Conservation (phyloP, 2,888 invertebrate genomes). For the Drosophila neutralis region DNA sequence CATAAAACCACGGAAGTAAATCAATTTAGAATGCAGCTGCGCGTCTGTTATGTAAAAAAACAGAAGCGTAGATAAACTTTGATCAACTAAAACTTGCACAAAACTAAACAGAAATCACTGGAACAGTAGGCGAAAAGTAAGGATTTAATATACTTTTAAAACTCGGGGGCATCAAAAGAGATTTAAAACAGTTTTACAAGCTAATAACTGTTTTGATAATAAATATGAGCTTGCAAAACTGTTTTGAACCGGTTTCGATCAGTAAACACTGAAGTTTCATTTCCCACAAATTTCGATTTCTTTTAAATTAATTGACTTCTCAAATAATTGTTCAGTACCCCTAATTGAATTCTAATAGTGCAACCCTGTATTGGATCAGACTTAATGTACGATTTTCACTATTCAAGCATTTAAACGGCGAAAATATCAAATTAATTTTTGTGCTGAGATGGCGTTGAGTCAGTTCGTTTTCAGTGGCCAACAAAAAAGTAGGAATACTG, state of each 20-base stretch:
- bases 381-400: constrained; percentile 33
- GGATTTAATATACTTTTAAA: background rate
- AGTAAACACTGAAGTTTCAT: no score
- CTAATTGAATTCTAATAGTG: constrained; percentile 10
- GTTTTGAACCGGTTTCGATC: background rate
- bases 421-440: constrained; percentile 65
- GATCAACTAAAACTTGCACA: background rate
- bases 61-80: background rate
- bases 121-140: background rate
- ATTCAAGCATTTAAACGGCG: constrained; percentile 18
- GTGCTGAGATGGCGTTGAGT: constrained; percentile 41
- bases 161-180: background rate
- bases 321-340: background rate
- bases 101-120: background rate
- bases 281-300: background rate
- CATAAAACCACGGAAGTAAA: constrained; percentile 18
- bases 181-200: background rate
- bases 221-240: background rate
- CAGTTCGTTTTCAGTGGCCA: constrained; percentile 14
- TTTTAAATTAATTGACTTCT: background rate
- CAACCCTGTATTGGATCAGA: background rate
- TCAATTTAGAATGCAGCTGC: constrained; percentile 27
- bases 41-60: background rate
- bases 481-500: constrained; percentile 42
- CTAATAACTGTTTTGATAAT: background rate